Evolutionary conservation across 2,113 vertebrate species (phyloP).

Genomic region (Erpornis zantholeuca): DNA sequence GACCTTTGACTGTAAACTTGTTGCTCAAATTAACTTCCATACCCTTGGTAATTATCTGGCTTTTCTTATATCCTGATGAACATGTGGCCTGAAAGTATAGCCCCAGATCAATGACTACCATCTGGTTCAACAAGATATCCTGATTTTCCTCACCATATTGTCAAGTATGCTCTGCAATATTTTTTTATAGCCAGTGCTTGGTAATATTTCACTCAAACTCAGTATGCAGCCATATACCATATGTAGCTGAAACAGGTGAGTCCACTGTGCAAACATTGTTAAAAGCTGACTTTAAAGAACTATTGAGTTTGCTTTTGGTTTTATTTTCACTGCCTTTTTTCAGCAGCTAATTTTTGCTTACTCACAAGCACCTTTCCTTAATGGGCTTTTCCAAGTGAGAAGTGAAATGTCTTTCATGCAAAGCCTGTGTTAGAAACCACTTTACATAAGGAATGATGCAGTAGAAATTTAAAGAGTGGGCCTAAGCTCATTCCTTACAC

Average conservation of each 20-base stretch:
- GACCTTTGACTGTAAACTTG: background rate
- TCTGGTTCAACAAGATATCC: background rate
- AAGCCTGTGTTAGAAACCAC: background rate
- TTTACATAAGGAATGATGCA: background rate
- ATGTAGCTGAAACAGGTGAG: background rate
- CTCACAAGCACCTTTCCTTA: background rate
- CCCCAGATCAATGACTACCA: background rate
- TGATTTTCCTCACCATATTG: background rate
- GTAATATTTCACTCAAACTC: background rate
- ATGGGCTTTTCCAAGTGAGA: slow-evolving; percentile 25
- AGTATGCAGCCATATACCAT: background rate
- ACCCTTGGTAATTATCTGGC: background rate
- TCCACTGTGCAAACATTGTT: background rate
- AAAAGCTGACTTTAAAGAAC: background rate
- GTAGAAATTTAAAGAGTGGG: background rate
- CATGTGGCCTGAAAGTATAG: background rate
- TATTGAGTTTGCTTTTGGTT: background rate
- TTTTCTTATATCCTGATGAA: background rate
- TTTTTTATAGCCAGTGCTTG: background rate
- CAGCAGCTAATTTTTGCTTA: background rate
- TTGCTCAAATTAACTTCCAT: background rate
- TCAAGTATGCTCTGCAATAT: background rate
- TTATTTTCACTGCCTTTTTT: background rate
- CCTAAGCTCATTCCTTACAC: background rate
- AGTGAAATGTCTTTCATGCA: background rate